A percentile compares a stretch with the other conserved stretches of the same genome.
phyloP scores from a whole-genome alignment of 2,888 invertebrate genomes.

The Cecidostiba fungosa region DNA sequence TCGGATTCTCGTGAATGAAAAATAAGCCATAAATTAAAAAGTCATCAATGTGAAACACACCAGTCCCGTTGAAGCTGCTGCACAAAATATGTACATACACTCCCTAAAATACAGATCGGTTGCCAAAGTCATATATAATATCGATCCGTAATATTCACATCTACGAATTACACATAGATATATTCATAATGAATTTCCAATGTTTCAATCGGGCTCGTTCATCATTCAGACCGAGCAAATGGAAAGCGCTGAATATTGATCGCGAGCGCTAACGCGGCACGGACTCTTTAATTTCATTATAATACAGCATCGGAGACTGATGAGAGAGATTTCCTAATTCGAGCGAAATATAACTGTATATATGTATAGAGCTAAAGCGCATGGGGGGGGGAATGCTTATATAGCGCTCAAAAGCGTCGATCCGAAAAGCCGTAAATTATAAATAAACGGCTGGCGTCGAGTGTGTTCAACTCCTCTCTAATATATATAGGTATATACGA shows the following conservation, averaged over 20 bases:
- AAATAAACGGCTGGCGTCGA: not conserved
- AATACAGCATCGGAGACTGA: not conserved
- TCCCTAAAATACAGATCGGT: not conserved
- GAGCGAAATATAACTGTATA: not conserved
- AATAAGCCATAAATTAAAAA: not conserved
- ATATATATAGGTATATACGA: not conserved
- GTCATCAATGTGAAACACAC: not conserved
- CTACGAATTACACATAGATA: not conserved
- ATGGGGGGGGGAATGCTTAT: not conserved
- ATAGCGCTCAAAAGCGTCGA: not conserved
- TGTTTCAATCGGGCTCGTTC: conserved; percentile 42
- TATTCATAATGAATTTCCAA: conserved; percentile 51
- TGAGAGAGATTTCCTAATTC: conserved; percentile 11
- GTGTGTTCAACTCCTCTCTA: not conserved
- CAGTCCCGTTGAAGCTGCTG: not conserved
- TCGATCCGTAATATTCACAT: not conserved
- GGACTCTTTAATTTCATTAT: conserved; percentile 14
- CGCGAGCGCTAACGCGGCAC: conserved; percentile 6
- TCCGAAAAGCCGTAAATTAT: not conserved
- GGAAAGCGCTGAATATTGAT: conserved; percentile 41
- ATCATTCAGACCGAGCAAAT: conserved; percentile 24
- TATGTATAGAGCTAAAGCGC: not conserved
- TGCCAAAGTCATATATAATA: not conserved
- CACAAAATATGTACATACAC: too few species aligned
- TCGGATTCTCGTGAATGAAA: not conserved